A percentile compares a stretch with the other conserved stretches of the same genome.
phyloP scores from a whole-genome alignment of 2,888 invertebrate genomes.

The Archips xylosteana region DNA sequence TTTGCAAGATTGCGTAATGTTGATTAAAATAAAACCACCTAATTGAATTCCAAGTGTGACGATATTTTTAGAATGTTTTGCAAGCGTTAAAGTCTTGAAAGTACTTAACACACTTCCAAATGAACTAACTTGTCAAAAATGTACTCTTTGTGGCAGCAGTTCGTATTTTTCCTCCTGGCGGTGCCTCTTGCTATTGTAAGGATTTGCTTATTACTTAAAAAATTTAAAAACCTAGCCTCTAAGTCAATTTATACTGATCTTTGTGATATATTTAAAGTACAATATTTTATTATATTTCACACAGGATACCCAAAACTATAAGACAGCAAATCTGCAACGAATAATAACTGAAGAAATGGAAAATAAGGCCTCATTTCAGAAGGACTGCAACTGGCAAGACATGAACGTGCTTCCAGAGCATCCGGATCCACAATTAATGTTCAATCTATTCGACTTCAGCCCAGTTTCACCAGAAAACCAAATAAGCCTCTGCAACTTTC shows the following conservation, averaged over 20 bases:
- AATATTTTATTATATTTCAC: background rate
- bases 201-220: background rate
- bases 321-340: background rate
- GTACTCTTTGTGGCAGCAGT: background rate
- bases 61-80: background rate
- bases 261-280: background rate
- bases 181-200: background rate
- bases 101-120: background rate
- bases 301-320: background rate
- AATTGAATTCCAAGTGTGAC: background rate
- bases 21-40: background rate
- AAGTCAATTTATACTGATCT: background rate
- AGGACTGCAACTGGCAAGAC: background rate
- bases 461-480: background rate
- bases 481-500: background rate
- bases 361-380: background rate
- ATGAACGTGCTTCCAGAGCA: background rate
- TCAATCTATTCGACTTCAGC: background rate
- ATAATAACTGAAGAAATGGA: background rate
- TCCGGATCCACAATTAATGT: background rate
- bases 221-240: background rate
- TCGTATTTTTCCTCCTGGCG: background rate
- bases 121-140: background rate
- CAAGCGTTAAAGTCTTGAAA: background rate
- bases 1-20: background rate